Percentiles rank a stretch among this genome's conserved stretches.
Evolutionary conservation across 1,140 invertebrate species (phyloP).

Genomic region (Agrypnia vestita): DNA sequence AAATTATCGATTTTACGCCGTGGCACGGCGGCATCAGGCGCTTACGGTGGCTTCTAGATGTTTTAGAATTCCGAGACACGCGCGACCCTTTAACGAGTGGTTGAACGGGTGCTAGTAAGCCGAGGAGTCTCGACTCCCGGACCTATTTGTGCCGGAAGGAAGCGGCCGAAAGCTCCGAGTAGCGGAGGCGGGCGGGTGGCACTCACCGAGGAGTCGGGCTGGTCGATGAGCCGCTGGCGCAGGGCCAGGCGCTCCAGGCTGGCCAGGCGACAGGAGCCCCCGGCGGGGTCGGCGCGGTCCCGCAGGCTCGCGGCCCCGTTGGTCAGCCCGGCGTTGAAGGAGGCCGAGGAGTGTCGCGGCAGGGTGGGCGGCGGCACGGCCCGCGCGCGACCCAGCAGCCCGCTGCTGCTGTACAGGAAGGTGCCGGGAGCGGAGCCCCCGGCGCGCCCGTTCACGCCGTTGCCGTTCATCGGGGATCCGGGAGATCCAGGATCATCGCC

Average conservation of each 20-base stretch:
- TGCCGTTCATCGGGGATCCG: conserved; percentile 54
- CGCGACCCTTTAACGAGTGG: too few species aligned
- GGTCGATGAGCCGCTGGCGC: conserved; percentile 81
- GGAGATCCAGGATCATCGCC: conserved; percentile 21
- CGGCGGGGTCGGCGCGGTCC: conserved; percentile 69
- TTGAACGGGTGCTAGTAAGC: too few species aligned
- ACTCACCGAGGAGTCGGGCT: conserved; percentile 63
- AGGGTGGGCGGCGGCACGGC: conserved; percentile 79
- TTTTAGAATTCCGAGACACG: too few species aligned
- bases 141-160: neutral
- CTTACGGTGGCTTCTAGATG: too few species aligned
- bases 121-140: too few species aligned
- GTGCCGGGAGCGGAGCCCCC: conserved; percentile 62
- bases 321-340: conserved; percentile 67
- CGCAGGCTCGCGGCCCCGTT: conserved; percentile 69
- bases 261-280: conserved; percentile 78
- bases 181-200: neutral
- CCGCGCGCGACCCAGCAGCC: conserved; percentile 69
- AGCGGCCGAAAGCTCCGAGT: neutral
- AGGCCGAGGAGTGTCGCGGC: conserved; percentile 75
- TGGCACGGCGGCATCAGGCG: too few species aligned
- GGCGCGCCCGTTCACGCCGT: conserved; percentile 56
- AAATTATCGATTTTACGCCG: too few species aligned
- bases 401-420: conserved; percentile 70
- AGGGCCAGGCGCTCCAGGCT: conserved; percentile 82